Evolutionary conservation across 2,888 invertebrate genomes (phyloP).

Genomic region (Branchinecta sandiegonensis): DNA sequence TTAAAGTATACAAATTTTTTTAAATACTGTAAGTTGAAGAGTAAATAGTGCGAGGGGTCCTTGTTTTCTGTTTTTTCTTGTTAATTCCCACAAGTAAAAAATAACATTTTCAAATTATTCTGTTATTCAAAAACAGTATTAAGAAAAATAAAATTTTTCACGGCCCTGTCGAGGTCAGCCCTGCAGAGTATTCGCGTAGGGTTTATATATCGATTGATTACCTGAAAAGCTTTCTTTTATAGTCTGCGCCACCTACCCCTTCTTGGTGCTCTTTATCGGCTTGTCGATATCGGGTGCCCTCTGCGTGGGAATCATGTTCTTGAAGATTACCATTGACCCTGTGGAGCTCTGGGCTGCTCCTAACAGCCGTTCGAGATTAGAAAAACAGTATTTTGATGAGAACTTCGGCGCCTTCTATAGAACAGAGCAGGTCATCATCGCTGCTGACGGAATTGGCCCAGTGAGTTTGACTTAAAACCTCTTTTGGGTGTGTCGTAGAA

Average conservation of each 20-base stretch:
- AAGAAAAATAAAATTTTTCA: too few species aligned
- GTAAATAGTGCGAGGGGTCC: too few species aligned
- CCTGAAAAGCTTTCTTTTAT: constrained; percentile 25
- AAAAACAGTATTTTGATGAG: constrained; percentile 77
- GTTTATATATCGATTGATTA: too few species aligned
- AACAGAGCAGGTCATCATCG: constrained; percentile 82
- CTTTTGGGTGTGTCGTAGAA: too few species aligned
- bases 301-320: constrained; percentile 54
- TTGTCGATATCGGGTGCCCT: constrained; percentile 48
- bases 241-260: constrained; percentile 64
- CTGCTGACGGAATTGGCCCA: constrained; percentile 35
- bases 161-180: too few species aligned
- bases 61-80: too few species aligned
- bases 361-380: constrained; percentile 64
- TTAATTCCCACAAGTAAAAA: too few species aligned
- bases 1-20: too few species aligned
- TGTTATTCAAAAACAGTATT: too few species aligned
- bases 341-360: constrained; percentile 95
- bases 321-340: constrained; percentile 78
- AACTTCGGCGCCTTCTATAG: constrained; percentile 89
- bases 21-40: too few species aligned
- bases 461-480: not conserved
- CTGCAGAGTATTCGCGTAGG: too few species aligned
- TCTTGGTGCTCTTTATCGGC: constrained; percentile 56
- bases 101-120: too few species aligned